Percentiles rank a stretch among this genome's conserved stretches.
These are phyloP conservation scores for Halichoerus grypus DNA, from an alignment of 2,113 vertebrate genomes.

Conservation along the genomic window DNA sequence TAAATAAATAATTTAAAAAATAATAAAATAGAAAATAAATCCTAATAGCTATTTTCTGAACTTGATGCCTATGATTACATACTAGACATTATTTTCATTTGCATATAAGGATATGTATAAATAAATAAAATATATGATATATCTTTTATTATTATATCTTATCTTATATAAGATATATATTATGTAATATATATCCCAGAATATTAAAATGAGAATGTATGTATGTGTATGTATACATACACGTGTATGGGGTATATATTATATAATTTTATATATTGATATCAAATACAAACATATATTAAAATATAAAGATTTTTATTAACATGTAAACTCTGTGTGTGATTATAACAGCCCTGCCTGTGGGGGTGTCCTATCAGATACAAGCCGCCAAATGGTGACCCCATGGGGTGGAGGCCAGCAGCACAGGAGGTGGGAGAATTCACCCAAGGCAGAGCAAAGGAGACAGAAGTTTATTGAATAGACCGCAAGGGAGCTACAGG, in stretches of 20 bases:
- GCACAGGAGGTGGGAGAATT: neutral
- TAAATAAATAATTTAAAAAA: no score
- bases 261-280: neutral
- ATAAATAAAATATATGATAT: neutral
- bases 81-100: slow-evolving; percentile 6
- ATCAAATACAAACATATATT: neutral
- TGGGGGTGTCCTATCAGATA: neutral
- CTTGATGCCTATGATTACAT: neutral
- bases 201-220: neutral
- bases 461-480: neutral
- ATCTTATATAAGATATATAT: neutral
- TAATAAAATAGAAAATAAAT: slow-evolving; percentile 13
- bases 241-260: neutral
- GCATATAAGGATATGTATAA: neutral
- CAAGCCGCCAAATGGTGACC: neutral
- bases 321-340: neutral
- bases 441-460: neutral
- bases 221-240: neutral
- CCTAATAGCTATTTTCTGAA: neutral
- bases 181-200: neutral
- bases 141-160: neutral
- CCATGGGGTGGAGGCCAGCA: neutral
- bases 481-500: neutral
- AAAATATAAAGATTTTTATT: neutral
- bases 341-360: neutral